A percentile compares a stretch with the other conserved stretches of the same genome.
phyloP scores from a whole-genome alignment of 2,888 invertebrate species.

The Thecophora atra region DNA sequence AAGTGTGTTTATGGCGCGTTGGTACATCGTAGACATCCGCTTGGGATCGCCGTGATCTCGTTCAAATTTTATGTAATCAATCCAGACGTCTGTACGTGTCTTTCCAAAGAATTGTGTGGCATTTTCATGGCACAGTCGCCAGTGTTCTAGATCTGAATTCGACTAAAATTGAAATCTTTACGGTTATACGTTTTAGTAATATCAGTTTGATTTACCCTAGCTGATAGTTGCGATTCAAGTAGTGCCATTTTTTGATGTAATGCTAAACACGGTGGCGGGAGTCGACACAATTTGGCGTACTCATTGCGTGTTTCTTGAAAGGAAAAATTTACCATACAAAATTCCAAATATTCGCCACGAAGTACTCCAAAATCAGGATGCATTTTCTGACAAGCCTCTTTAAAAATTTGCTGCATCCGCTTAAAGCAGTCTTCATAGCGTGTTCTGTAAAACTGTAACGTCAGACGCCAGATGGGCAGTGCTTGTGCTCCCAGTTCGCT shows the following conservation, averaged over 20 bases:
- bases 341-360: conserved; percentile 57
- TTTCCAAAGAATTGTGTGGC: conserved; percentile 75
- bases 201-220: conserved; percentile 38
- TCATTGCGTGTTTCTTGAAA: conserved; percentile 71
- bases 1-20: conserved; percentile 72
- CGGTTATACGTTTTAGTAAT: not conserved
- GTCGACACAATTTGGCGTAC: conserved; percentile 71
- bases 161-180: conserved; percentile 40
- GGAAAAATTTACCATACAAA: conserved; percentile 49
- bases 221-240: conserved; percentile 61
- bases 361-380: conserved; percentile 53
- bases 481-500: conserved; percentile 50
- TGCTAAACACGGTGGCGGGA: conserved; percentile 71
- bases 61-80: conserved; percentile 78
- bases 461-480: conserved; percentile 55
- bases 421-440: conserved; percentile 51
- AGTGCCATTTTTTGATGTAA: conserved; percentile 72
- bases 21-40: conserved; percentile 69
- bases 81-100: conserved; percentile 75
- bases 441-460: conserved; percentile 57
- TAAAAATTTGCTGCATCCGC: conserved; percentile 53
- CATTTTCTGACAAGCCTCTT: conserved; percentile 53
- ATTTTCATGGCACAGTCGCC: conserved; percentile 72
- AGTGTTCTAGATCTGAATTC: conserved; percentile 65
- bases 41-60: conserved; percentile 71